These are phyloP conservation scores for Drosophila maculinotata DNA, from an alignment of 2,888 invertebrate species.

Conservation along the genomic window DNA sequence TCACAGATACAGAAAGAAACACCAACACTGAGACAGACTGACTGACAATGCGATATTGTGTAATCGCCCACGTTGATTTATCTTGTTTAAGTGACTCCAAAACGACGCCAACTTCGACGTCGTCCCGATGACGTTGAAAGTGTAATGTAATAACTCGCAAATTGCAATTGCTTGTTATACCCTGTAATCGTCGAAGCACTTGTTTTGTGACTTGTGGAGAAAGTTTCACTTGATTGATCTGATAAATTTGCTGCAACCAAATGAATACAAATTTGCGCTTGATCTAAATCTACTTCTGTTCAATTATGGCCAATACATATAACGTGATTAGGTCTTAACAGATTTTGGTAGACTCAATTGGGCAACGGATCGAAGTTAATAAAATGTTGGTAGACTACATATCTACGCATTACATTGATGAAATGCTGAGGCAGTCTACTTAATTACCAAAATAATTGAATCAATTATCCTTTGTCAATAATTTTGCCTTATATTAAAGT, in stretches of 20 bases:
- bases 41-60: conserved; percentile 68
- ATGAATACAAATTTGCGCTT: not conserved
- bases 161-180: conserved; percentile 50
- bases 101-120: conserved; percentile 36
- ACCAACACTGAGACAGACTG: conserved; percentile 15
- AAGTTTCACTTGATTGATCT: not conserved
- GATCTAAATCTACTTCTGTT: not conserved
- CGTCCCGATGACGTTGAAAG: conserved; percentile 55
- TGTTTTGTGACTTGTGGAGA: not conserved
- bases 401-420: too few relatives aligned
- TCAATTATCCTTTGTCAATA: too few relatives aligned
- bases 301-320: not conserved
- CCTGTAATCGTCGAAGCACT: conserved; percentile 30
- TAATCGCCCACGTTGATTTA: conserved; percentile 80
- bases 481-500: too few relatives aligned
- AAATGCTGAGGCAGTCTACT: too few relatives aligned
- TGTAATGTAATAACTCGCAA: conserved; percentile 70
- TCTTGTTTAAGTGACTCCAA: conserved; percentile 78
- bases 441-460: too few relatives aligned
- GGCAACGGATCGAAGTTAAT: too few relatives aligned
- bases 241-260: not conserved
- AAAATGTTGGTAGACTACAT: too few relatives aligned
- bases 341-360: too few relatives aligned
- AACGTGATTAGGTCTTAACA: not conserved
- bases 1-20: conserved; percentile 14